Evolutionary conservation across 2,113 vertebrate species (phyloP), one percentile per base, ranked within the genome.

Genomic region (Tonatia bakeri): DNA sequence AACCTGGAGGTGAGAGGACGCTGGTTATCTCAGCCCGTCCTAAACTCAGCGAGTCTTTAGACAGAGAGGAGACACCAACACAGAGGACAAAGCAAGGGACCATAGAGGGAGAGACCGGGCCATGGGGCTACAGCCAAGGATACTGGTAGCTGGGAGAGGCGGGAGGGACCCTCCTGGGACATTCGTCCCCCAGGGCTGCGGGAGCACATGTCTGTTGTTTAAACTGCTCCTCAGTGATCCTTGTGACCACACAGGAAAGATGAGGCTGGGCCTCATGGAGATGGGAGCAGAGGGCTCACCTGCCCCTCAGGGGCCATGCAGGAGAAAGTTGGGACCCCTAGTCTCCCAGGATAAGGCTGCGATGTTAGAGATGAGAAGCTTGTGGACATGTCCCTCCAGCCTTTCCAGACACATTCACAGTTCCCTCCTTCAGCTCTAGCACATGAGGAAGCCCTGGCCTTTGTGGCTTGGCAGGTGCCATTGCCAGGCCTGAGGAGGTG

Each of bases 111-210:
- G 11, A 54, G 50, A 11, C 36, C 0, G 26, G 36, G 47, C 47
- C 45, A 54, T 26, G 16, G 7, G n/a, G 50, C 85, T 65, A 11
- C 3, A 31, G n/a, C 59, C 43, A 54, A 19, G 26, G 45, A 24
- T 14, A 15, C 61, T 0, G 0, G 36, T 36, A 47, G 14, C 36
- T 5, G 5, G 11, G 28, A 26, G 47, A 12, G 36, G 76, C 33
- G 0, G 24, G 33, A 64, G 16, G 86, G 72, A 61, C 40, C 56
- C 43, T 45, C 38, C 28, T 22, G 17, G 67, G 33, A 12, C 16
- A 31, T 59, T 9, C 4, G 1, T 16, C 56, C 56, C 2, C 3
- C 24, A 3, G 14, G 36, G 16, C 45, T 20, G 1, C 12, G 7
- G 56, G 59, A 50, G 87, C 45, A 7, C 1, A 4, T 10, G 5